Conservation (phyloP, 2,888 invertebrate genomes). For the Clepsis dumicolana region DNA sequence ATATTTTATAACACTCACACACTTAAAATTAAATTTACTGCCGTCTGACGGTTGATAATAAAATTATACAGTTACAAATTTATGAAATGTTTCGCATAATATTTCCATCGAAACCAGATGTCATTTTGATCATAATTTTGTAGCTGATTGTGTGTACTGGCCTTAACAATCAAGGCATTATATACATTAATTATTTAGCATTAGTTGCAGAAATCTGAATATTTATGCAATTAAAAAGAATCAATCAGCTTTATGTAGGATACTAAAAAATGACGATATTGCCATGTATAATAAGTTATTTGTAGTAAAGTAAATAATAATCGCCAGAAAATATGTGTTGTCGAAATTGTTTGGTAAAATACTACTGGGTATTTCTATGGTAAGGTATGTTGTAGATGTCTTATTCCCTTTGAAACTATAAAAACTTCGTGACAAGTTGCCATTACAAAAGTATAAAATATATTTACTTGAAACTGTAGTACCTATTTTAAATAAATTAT, state of each 20-base stretch:
- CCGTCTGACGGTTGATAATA: constrained; percentile 36
- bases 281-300: constrained; percentile 38
- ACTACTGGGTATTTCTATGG: constrained; percentile 39
- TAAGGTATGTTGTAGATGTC: constrained; percentile 37
- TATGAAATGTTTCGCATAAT: constrained; percentile 3
- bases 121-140: constrained; percentile 12
- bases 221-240: constrained; percentile 41
- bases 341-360: constrained; percentile 40
- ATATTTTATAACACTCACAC: background rate
- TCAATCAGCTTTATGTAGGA: constrained; percentile 44
- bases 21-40: constrained; percentile 7
- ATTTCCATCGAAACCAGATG: background rate
- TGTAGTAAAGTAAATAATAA: constrained; percentile 37
- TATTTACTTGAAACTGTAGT: background rate
- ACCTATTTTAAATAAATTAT: background rate
- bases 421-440: constrained; percentile 35
- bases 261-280: constrained; percentile 37
- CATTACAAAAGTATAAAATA: constrained; percentile 16
- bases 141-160: constrained; percentile 8
- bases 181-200: constrained; percentile 25
- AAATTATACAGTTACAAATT: constrained; percentile 14
- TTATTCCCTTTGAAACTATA: constrained; percentile 34
- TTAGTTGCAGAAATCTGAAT: constrained; percentile 30
- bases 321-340: constrained; percentile 43
- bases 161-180: background rate